Base-by-base conservation (phyloP, 2,888 invertebrate species). In the Ferrisia virgata region DNA sequence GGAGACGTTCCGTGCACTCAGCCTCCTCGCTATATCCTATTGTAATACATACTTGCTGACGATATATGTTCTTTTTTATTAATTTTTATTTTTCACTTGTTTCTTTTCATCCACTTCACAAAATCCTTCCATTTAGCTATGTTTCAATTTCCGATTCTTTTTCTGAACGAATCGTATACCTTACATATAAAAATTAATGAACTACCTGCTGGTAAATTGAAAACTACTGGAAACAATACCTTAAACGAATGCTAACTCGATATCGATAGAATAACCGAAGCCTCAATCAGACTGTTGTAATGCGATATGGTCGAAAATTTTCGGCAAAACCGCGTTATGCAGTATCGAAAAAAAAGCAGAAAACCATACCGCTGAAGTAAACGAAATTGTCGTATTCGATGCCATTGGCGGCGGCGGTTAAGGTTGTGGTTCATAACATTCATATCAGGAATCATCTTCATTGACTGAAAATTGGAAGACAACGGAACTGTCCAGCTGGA, bases 401-500 rank as follows among this genome's bases (percentile, higher is more conserved):
- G 72, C 33, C 36, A 36, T 76, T 36, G 72, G 72, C 72, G 72
- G 64, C 64, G 64, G 72, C 18, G 33, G 18, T 36, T 28, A 76
- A 76, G 28, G 15, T 36, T 36, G 36, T 11, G 33, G 72, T 76
- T 36, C 33, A 28, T 64, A 64, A 28, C 28, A 64, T 64, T 64
- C 69, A 33, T 69, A 69, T 69, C 69, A 31, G 36, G 36, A 76
- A 76, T 76, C 72, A 76, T 18, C 72, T 76, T 33, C 36, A 76
- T 76, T 76, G 72, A 76, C 72, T 36, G 25, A 76, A 64, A 83
- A 83, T 83, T 83, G 39, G 76, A 43, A 83, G 47, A 83, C 72
- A 72, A 76, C 76, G 76, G 72, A 83, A 83, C 83, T 83, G 83
- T 76, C 83, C 83, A 83, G 31, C 47, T 83, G 83, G 83, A 83